A percentile compares a stretch with the other conserved stretches of the same genome.
Evolutionary conservation across 2,113 vertebrate genomes (phyloP).

Genomic region (Chelonoidis abingdonii): DNA sequence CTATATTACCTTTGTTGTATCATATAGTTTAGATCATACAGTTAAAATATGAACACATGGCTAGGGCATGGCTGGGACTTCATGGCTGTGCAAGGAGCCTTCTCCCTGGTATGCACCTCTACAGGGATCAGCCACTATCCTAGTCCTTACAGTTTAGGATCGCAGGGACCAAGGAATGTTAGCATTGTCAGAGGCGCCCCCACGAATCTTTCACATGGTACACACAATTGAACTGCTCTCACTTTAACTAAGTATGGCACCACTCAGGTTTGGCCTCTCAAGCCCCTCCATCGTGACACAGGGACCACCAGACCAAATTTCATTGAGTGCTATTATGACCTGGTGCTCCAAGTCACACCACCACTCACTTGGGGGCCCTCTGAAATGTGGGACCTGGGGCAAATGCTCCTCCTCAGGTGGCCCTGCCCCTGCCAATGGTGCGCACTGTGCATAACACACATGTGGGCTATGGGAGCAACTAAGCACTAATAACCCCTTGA

Average conservation of each 20-base stretch:
- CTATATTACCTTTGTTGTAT: not conserved
- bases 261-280: not conserved
- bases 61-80: not conserved
- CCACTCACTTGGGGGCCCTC: not conserved
- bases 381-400: not conserved
- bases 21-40: not conserved
- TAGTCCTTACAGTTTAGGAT: slow-evolving; percentile 6
- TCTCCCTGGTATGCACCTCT: not conserved
- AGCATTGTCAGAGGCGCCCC: not conserved
- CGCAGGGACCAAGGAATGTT: slow-evolving; percentile 20
- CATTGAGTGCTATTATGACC: not conserved
- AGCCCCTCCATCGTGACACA: not conserved
- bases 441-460: not conserved
- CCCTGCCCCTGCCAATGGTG: not conserved
- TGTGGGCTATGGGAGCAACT: not conserved
- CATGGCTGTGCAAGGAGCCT: not conserved
- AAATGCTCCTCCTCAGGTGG: not conserved
- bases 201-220: not conserved
- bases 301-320: not conserved
- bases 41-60: not conserved
- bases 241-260: not conserved
- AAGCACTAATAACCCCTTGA: slow-evolving; percentile 33
- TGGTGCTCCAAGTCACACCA: not conserved
- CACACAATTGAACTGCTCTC: not conserved
- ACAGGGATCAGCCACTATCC: slow-evolving; percentile 33